Conservation (phyloP, 2,113 vertebrate species). For the Ailuropoda melanoleuca region DNA sequence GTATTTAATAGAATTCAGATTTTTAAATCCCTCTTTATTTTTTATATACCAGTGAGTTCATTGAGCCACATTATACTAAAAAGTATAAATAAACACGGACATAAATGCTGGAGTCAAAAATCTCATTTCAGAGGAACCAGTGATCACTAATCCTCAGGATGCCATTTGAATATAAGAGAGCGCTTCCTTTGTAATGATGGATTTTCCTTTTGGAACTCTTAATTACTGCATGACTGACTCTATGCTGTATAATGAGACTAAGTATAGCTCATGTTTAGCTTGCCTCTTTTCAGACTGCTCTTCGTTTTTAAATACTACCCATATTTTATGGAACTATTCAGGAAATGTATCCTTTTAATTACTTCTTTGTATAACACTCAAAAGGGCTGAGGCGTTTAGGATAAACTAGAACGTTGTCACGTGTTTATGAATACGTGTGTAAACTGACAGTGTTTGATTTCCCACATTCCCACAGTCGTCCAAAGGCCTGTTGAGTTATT, state of each 20-base stretch:
- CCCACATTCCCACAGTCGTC: neutral
- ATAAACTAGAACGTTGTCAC: neutral
- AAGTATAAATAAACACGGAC: neutral
- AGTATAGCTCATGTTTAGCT: neutral
- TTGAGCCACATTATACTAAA: neutral
- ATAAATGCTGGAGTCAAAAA: neutral
- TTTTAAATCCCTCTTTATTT: neutral
- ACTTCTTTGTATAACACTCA: neutral
- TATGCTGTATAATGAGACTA: neutral
- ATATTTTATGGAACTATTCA: neutral
- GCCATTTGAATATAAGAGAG: neutral
- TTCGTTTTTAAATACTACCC: neutral
- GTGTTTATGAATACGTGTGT: neutral
- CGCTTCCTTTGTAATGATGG: neutral
- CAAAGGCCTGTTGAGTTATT: neutral
- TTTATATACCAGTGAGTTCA: neutral
- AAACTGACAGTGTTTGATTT: constrained; percentile 4
- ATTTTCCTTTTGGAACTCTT: neutral
- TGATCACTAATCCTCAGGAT: neutral
- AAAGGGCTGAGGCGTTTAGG: neutral
- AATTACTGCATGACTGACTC: neutral
- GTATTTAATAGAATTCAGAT: neutral
- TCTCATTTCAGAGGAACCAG: neutral
- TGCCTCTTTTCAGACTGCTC: neutral
- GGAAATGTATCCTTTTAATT: neutral